phyloP scores from a whole-genome alignment of 2,797 vertebrate species.

The Sebastes nivosus region DNA sequence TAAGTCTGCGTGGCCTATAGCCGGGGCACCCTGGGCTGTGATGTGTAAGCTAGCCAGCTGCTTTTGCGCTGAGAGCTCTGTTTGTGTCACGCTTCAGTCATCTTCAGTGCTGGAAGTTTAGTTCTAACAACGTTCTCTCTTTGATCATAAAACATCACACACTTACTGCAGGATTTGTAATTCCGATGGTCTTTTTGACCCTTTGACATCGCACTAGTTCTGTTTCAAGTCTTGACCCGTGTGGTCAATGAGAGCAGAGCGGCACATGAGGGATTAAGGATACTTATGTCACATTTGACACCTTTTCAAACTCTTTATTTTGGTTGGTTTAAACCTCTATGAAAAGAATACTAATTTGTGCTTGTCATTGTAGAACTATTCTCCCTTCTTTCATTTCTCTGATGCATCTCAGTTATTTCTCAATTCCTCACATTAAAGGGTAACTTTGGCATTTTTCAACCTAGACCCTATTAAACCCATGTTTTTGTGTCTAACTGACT shows the following conservation, averaged over 20 bases:
- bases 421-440: not conserved
- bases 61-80: conserved; percentile 21
- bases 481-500: no score
- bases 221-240: conserved; percentile 31
- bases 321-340: not conserved
- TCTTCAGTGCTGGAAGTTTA: conserved; percentile 7
- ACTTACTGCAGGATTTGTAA: conserved; percentile 31
- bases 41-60: conserved; percentile 50
- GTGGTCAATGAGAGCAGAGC: conserved; percentile 1
- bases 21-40: conserved; percentile 33
- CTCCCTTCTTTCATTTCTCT: not conserved
- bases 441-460: no score
- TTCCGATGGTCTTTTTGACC: conserved; percentile 27
- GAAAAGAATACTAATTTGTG: conserved; percentile 18
- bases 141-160: conserved; percentile 41
- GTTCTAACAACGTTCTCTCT: conserved; percentile 10
- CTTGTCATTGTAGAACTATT: not conserved
- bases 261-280: conserved; percentile 8
- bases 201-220: conserved; percentile 15
- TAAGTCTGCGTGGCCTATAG: conserved; percentile 33
- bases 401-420: not conserved
- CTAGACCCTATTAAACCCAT: no score
- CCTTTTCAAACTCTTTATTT: conserved; percentile 12
- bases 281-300: conserved; percentile 24
- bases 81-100: conserved; percentile 47